Base-by-base conservation (phyloP, 2,888 invertebrate species). In the Leistus spinibarbis region DNA sequence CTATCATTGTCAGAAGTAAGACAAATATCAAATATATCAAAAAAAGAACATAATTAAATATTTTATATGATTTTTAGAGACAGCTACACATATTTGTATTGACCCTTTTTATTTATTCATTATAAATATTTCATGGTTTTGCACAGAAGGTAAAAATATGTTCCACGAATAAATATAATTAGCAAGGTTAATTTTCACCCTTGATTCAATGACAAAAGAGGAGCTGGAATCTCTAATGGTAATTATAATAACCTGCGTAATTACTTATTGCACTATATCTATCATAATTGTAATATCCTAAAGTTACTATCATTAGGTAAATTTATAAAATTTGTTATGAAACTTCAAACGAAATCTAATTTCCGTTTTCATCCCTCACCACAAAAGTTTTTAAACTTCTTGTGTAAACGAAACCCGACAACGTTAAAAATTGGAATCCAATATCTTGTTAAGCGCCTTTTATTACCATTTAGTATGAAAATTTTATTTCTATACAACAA, bases 341-440 rank as follows among this genome's bases (percentile, higher is more conserved):
- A 60, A 60, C 17, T 60, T 60, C 3, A 13, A 2, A 60, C 17
- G 19, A 60, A 60, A 60, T 60, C 22, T 60, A 60, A 60, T 60
- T 60, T 60, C 60, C 60, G 60, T 60, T 60, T 60, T 60, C 60
- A 4, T 13, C 10, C 17, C 19, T 19, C 60, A 40, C 40, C 40
- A 13, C 40, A 13, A 60, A 16, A 19, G n/a, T 60, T 60, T 60
- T 60, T 19, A 60, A 60, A 60, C n/a, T 60, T 60, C 19, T 60
- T 7, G 22, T 60, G 60, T 60, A 60, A 60, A 60, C 17, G 60
- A 60, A 60, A 17, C 60, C 10, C 60, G 40, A 40, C 24, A 24
- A 57, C 60, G n/a, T 60, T 20, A 60, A 60, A 60, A 60, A 60
- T 60, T 60, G 60, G 16, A 60, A 60, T 60, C 60, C 60, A 60